phyloP scores from a whole-genome alignment of 2,113 vertebrate species.

The Platichthys stellatus region DNA sequence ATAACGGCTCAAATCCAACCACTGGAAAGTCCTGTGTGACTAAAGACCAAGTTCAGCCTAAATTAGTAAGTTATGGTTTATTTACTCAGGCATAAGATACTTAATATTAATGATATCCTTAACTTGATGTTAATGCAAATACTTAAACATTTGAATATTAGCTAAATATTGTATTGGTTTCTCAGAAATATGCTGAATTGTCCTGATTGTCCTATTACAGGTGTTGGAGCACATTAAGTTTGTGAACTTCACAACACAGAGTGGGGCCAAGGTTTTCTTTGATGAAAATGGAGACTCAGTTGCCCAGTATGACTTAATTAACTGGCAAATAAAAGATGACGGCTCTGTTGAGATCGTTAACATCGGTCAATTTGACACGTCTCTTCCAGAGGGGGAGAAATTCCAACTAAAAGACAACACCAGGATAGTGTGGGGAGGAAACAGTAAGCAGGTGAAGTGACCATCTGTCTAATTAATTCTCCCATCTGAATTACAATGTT shows the following conservation, averaged over 20 bases:
- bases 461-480: neutral
- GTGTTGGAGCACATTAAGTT: constrained; percentile 72
- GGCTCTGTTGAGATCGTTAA: constrained; percentile 64
- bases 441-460: constrained; percentile 49
- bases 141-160: neutral
- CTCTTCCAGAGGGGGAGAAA: constrained; percentile 47
- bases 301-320: constrained; percentile 80
- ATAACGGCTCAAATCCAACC: constrained; percentile 64
- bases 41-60: constrained; percentile 59
- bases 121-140: neutral
- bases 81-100: neutral
- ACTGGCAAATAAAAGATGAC: constrained; percentile 74
- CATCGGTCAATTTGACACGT: constrained; percentile 71
- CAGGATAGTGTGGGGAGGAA: constrained; percentile 67
- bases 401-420: constrained; percentile 52
- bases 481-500: neutral
- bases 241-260: constrained; percentile 73
- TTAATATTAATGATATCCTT: neutral
- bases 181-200: neutral
- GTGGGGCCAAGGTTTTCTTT: constrained; percentile 74
- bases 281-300: constrained; percentile 77
- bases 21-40: constrained; percentile 66
- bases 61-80: constrained; percentile 46
- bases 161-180: neutral
- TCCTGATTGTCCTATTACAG: constrained; percentile 40